phyloP scores from a whole-genome alignment of 2,888 invertebrate genomes.

The Meiosimyza platycephala region DNA sequence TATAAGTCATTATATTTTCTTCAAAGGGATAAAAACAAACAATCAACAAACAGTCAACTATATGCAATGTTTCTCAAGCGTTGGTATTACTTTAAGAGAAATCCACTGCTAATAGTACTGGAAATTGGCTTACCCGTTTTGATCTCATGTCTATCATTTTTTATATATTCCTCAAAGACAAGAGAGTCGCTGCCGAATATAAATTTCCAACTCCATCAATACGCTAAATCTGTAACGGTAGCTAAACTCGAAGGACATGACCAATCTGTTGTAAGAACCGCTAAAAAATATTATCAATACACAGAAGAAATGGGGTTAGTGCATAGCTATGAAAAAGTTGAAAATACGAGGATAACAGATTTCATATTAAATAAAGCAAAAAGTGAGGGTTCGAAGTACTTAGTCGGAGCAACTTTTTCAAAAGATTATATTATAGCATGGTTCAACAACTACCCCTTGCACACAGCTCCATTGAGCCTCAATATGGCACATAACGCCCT shows the following conservation, averaged over 20 bases:
- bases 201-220: conserved; percentile 8
- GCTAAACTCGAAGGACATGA: too few relatives aligned
- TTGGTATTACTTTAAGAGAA: too few relatives aligned
- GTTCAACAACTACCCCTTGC: conserved; percentile 53
- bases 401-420: conserved; percentile 50
- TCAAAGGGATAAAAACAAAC: background rate
- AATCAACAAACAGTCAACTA: too few relatives aligned
- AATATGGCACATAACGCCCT: conserved; percentile 54
- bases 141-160: background rate
- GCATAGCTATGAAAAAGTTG: background rate
- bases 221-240: background rate
- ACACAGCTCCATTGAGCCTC: conserved; percentile 49
- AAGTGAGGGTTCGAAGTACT: background rate
- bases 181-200: conserved; percentile 1
- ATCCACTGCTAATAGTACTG: background rate
- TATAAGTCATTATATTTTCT: conserved; percentile 28
- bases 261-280: too few relatives aligned
- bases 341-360: too few relatives aligned
- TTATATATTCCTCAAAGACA: background rate
- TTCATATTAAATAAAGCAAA: too few relatives aligned
- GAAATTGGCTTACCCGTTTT: conserved; percentile 13
- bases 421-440: conserved; percentile 44
- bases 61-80: too few relatives aligned
- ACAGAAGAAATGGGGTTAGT: background rate
- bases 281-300: too few relatives aligned